These are phyloP conservation scores for Corythornis madagascariensis DNA, from an alignment of 2,113 vertebrate genomes.

Conservation along the genomic window DNA sequence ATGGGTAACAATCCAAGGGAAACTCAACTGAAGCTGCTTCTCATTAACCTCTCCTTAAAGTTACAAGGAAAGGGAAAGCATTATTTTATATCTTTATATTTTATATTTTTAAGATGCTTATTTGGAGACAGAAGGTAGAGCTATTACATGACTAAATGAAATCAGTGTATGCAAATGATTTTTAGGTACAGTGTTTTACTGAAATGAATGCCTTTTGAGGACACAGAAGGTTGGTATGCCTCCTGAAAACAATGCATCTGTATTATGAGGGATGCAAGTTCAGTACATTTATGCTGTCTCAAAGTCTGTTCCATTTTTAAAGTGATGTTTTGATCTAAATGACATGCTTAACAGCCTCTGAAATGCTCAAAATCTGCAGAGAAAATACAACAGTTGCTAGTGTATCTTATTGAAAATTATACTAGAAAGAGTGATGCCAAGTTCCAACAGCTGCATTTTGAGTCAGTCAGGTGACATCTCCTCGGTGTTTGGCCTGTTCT, in stretches of 20 bases:
- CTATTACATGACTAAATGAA: background rate
- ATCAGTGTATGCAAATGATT: background rate
- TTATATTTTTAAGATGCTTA: background rate
- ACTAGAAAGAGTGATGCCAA: background rate
- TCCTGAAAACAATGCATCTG: background rate
- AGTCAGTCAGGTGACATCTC: background rate
- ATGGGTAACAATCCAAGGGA: constrained; percentile 33
- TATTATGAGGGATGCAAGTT: background rate
- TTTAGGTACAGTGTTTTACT: background rate
- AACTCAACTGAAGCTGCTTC: constrained; percentile 46
- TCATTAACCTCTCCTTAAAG: constrained; percentile 27
- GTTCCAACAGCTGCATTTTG: background rate
- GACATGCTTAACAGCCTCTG: background rate
- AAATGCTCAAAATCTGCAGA: background rate
- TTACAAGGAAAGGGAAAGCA: background rate
- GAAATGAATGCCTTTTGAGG: background rate
- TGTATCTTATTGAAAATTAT: background rate
- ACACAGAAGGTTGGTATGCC: background rate
- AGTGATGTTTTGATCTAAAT: background rate
- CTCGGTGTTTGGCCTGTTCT: background rate
- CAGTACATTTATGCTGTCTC: background rate
- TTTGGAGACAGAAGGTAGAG: background rate
- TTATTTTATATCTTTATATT: background rate
- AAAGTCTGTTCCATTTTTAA: background rate
- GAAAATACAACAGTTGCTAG: background rate